phyloP scores from a whole-genome alignment of 2,113 vertebrate genomes.

The Okapia johnstoni region DNA sequence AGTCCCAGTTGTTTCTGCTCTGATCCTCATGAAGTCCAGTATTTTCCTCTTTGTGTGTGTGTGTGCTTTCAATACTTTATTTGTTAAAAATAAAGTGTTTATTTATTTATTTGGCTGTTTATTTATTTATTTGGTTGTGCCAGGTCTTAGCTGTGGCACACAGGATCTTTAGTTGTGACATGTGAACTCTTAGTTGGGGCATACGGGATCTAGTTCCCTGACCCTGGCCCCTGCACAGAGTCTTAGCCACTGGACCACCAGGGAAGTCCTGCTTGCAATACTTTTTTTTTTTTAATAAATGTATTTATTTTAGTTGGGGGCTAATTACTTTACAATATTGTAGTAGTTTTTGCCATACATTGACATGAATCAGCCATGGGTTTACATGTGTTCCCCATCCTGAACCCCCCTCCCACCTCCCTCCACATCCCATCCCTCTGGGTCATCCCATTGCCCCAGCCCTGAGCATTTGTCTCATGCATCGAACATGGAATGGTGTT shows the following conservation, averaged over 20 bases:
- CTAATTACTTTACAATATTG: no score
- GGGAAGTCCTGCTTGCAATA: background rate
- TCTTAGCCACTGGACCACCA: background rate
- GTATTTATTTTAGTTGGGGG: no score
- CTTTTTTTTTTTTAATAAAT: no score
- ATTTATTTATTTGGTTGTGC: background rate
- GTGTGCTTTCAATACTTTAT: background rate
- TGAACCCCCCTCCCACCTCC: no score
- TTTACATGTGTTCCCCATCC: no score
- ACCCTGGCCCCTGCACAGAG: background rate
- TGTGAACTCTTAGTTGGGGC: background rate
- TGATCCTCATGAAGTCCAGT: background rate
- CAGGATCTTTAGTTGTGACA: background rate
- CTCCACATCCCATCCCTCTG: no score
- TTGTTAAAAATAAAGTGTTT: background rate
- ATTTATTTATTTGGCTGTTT: background rate
- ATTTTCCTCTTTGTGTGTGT: background rate
- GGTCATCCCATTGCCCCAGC: no score
- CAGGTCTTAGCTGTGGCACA: background rate
- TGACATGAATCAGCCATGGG: no score
- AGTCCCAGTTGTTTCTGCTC: background rate
- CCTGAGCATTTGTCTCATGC: no score
- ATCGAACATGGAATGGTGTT: no score
- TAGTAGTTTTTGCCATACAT: no score
- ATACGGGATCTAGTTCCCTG: background rate